Base-by-base conservation (phyloP, 92 coral and sea anemone species). In the Siderastrea radians region DNA sequence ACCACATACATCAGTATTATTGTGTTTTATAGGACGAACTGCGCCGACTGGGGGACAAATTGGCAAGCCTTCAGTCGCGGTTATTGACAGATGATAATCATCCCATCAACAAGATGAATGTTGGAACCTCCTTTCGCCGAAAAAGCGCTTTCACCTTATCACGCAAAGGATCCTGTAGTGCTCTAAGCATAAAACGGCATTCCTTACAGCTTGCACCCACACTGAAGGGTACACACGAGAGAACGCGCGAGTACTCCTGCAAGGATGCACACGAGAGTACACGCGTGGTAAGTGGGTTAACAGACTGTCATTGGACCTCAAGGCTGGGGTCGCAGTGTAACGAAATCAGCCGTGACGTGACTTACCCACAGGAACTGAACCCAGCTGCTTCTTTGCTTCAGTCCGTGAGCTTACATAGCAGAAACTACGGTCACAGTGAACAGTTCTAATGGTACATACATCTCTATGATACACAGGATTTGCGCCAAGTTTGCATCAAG, bases 11-110 rank as follows among this genome's bases (percentile, higher is more conserved):
- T 52, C 61, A 55, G 8, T 50, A 5, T 16, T 48, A 3, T 10
- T 57, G 69, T 47, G n/a, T 14, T 82, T 44, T 6, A 47, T 45
- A 91, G 94, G 89, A 81, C 6, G 91, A 91, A 50, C 78, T 91
- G 26, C 86, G 89, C 61, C 88, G 94, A 17, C 71, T 91, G 43
- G 45, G 70, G 6, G 81, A 64, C 55, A 88, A 82, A 60, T 79
- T 91, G 51, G 92, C 89, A 26, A 46, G 43, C 1, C 91, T 91
- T 5, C 91, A 87, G 61, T 79, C 92, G 49, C 66, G 72, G 13
- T 67, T 91, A 14, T 71, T 80, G 81, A 78, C 60, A 44, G 85
- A 87, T 11, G 81, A 67, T 15, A 86, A 91, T 49, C 80, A 74
- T 17, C 80, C 43, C 54, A 61, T 71, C 9, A 8, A 72, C 6